Percentiles rank a stretch among this genome's conserved stretches.
Evolutionary conservation across 2,797 vertebrate species (phyloP).

Genomic region (Todus mexicanus): DNA sequence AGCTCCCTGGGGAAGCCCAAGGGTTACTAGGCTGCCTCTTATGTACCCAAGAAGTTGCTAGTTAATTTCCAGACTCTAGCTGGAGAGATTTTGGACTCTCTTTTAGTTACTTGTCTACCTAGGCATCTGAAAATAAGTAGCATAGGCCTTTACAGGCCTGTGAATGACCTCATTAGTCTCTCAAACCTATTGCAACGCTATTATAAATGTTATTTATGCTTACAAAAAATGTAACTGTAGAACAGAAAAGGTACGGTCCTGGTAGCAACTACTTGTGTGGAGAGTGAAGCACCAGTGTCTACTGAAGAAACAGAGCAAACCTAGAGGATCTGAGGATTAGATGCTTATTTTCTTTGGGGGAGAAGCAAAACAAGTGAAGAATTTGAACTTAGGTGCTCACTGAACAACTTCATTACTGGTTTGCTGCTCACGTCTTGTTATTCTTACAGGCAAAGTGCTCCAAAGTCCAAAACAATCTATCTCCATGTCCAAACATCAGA

Average conservation of each 20-base stretch:
- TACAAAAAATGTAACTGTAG: not conserved
- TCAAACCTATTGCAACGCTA: not conserved
- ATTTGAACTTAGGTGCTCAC: not conserved
- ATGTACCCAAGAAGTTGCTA: not conserved
- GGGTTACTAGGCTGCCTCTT: not conserved
- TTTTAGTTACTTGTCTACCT: not conserved
- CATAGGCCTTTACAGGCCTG: not conserved
- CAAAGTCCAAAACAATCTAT: constrained; percentile 32
- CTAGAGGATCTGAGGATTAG: not conserved
- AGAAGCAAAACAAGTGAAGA: not conserved
- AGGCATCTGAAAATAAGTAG: not conserved
- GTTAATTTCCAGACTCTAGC: not conserved
- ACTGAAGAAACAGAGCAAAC: not conserved
- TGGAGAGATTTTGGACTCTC: not conserved
- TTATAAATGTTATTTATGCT: not conserved
- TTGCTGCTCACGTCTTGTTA: not conserved
- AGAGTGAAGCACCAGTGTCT: not conserved
- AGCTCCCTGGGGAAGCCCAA: not conserved
- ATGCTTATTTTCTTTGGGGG: not conserved
- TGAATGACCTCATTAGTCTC: not conserved
- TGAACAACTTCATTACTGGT: not conserved
- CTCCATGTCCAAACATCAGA: constrained; percentile 6
- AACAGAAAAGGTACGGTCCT: not conserved
- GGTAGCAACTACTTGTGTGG: not conserved
- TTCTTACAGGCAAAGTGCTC: constrained; percentile 29